phyloP scores from a whole-genome alignment of 2,888 invertebrate species.

The Chouioia cunea region DNA sequence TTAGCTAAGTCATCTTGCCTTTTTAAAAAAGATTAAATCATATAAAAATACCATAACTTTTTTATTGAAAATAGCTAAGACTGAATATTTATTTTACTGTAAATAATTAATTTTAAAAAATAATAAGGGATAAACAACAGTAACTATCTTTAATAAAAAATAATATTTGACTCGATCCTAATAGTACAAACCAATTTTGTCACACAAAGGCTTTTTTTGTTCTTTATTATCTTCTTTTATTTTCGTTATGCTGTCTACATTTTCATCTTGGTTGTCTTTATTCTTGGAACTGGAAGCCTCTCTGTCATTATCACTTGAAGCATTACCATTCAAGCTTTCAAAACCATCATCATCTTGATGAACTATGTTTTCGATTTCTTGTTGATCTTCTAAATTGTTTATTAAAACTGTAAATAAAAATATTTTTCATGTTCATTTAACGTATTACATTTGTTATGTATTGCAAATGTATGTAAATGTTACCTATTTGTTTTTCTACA shows the following conservation, averaged over 20 bases:
- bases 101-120: background rate
- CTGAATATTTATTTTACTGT: conserved; percentile 13
- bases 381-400: conserved; percentile 52
- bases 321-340: conserved; percentile 87
- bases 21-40: conserved; percentile 53
- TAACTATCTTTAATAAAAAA: background rate
- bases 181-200: conserved; percentile 35
- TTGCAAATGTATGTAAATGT: conserved; percentile 13
- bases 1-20: conserved; percentile 52
- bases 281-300: conserved; percentile 56
- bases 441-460: background rate
- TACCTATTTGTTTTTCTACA: conserved; percentile 48
- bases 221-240: background rate
- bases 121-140: background rate
- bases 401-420: conserved; percentile 32
- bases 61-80: conserved; percentile 6
- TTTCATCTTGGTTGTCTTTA: conserved; percentile 31
- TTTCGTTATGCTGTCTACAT: background rate
- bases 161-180: background rate
- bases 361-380: conserved; percentile 54
- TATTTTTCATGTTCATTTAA: conserved; percentile 10
- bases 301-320: conserved; percentile 78
- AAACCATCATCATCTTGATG: conserved; percentile 83
- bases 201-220: conserved; percentile 25
- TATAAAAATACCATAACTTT: conserved; percentile 41